A percentile compares a stretch with the other conserved stretches of the same genome.
Evolutionary conservation across 2,797 vertebrate genomes (phyloP).

Genomic region (Melanogrammus aeglefinus): DNA sequence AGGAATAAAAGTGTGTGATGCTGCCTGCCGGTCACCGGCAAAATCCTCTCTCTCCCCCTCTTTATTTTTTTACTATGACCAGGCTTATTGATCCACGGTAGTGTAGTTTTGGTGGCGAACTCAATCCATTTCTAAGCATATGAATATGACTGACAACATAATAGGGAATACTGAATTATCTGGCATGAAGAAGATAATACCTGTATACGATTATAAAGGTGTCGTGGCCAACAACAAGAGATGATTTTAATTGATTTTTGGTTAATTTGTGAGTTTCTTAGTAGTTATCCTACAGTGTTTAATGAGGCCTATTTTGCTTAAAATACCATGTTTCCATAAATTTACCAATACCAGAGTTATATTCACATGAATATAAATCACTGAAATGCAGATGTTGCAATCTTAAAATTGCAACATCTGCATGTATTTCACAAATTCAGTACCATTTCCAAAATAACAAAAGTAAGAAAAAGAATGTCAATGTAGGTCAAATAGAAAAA

Average conservation of each 20-base stretch:
- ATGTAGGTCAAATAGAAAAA: neutral
- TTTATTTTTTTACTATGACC: too few species aligned
- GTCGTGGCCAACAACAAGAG: neutral
- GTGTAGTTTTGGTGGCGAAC: too few species aligned
- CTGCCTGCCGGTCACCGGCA: too few species aligned
- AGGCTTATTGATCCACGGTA: too few species aligned
- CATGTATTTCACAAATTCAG: neutral
- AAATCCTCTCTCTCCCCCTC: too few species aligned
- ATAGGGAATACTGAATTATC: too few species aligned
- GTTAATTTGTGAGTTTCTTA: neutral
- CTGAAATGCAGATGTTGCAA: neutral
- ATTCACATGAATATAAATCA: slow-evolving; percentile 1
- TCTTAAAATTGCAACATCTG: too few species aligned
- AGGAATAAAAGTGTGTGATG: too few species aligned
- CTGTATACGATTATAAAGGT: too few species aligned
- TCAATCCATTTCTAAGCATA: too few species aligned
- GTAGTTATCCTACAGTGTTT: neutral
- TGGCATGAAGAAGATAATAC: too few species aligned
- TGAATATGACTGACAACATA: too few species aligned
- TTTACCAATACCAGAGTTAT: neutral
- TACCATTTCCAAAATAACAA: neutral
- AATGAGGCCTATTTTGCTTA: neutral
- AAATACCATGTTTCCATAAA: neutral
- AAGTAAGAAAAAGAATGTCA: neutral
- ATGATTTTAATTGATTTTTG: neutral